Base-by-base conservation (phyloP, 1,140 invertebrate species). In the Drosophila paulistorum region DNA sequence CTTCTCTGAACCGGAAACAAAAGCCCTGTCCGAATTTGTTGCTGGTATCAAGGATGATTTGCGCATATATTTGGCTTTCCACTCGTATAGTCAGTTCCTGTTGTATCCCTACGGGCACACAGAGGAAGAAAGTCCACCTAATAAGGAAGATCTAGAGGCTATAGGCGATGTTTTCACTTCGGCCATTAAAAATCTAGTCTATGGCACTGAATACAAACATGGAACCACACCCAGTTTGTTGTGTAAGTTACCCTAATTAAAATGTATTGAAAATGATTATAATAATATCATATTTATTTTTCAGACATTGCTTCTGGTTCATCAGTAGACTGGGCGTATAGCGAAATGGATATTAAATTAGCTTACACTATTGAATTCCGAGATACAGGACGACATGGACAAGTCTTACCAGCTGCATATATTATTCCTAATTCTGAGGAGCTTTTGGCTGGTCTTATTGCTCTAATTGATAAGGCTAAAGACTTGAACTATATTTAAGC, bases 381-480 rank as follows among this genome's bases (percentile, higher is more conserved):
- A 1, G 96, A 98, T 85, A 95, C 94, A 33, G 97, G 98, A 11
- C 93, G 94, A 51, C 96, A 96, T 87, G 98, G 98, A 0, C 99
- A 99, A 90, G 86, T 98, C 0, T 92, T 99, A 35, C 98, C 98
- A 0, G 95, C 96, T 3, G 93, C 93, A 14, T 95, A 96, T 80
- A 99, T 99, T 68, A 92, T 95, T 26, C 94, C 96, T 0, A 96
- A 97, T n/a, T 97, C 96, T 1, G 94, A 95, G 71, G 97, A 98
- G 93, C 96, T 96, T 3, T 95, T 97, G 84, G 95, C 95, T 7
- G 97, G 95, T 6, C 93, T 98, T 37, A 94, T 95, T 89, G 95
- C 96, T 0, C 93, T 62, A 17, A n/a, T 62, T 45, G 60, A 63
- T 63, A 63, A 63, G 60, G 41, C 41, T 10, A 23, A 63, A 13